phyloP scores from a whole-genome alignment of 2,797 vertebrate species.

The Acipenser ruthenus region DNA sequence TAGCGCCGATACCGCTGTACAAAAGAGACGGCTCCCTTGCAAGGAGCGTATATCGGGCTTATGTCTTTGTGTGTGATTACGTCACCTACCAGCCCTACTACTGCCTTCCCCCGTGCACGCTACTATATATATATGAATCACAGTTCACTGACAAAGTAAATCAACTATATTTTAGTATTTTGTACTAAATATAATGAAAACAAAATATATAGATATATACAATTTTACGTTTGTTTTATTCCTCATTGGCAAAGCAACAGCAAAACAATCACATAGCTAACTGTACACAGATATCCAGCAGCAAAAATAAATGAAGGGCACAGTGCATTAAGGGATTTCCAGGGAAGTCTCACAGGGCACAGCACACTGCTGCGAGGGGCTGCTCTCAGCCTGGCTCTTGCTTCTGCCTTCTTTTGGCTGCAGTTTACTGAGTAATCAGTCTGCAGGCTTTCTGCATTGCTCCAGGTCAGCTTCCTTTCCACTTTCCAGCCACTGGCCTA shows the following conservation, averaged over 20 bases:
- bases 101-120: no score
- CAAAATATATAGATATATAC: no score
- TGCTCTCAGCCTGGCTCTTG: conserved; percentile 34
- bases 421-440: conserved; percentile 59
- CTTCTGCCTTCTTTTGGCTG: conserved; percentile 46
- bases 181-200: no score
- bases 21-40: no score
- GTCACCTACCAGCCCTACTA: no score
- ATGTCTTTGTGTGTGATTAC: no score
- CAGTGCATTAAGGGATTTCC: conserved; percentile 49
- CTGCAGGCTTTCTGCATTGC: conserved; percentile 55
- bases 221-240: conserved; percentile 33
- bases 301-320: conserved; percentile 58
- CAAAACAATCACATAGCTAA: conserved; percentile 40
- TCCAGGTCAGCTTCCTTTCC: conserved; percentile 50
- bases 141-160: no score
- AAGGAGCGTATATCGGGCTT: no score
- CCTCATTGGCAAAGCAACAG: conserved; percentile 42
- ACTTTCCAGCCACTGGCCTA: conserved; percentile 53
- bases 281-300: conserved; percentile 49
- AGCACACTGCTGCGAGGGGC: conserved; percentile 33
- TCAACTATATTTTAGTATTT: no score
- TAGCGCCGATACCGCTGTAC: no score
- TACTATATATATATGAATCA: no score
- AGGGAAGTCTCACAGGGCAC: conserved; percentile 33